Conservation (phyloP, 2,113 vertebrate genomes). For the Oriolus oriolus region DNA sequence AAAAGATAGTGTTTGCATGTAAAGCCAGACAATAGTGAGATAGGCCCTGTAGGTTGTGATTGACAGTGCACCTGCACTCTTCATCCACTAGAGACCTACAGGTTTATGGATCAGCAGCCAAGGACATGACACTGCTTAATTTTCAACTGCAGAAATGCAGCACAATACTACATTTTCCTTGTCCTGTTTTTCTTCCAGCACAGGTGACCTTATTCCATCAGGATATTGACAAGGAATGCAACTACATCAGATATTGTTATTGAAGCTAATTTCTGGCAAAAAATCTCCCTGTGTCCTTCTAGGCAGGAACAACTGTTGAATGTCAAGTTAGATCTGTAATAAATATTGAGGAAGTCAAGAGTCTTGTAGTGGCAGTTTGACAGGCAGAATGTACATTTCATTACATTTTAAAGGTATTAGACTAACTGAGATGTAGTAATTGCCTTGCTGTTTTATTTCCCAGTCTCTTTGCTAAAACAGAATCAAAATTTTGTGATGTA, state of each 20-base stretch:
- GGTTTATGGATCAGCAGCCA: not conserved
- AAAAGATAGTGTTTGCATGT: constrained; percentile 78
- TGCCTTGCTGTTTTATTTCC: not conserved
- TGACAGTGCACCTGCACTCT: constrained; percentile 10
- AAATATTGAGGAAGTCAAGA: not conserved
- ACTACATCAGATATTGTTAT: not conserved
- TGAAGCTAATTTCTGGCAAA: not conserved
- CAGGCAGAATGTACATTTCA: not conserved
- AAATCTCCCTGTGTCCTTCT: not conserved
- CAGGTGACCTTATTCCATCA: not conserved
- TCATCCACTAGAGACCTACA: not conserved
- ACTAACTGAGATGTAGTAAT: not conserved
- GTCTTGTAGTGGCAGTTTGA: not conserved
- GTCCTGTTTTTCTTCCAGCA: not conserved
- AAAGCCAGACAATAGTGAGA: constrained; percentile 49
- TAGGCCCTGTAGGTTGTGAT: not conserved
- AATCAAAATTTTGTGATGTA: not conserved
- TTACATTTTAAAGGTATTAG: not conserved
- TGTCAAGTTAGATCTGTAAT: not conserved
- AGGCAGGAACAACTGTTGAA: not conserved
- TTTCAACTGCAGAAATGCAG: constrained; percentile 1
- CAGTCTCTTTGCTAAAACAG: not conserved
- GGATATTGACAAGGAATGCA: not conserved
- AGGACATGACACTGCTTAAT: not conserved
- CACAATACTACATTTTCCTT: not conserved